A percentile compares a stretch with the other conserved stretches of the same genome.
These are phyloP conservation scores for Bubo scandiacus DNA, from an alignment of 2,113 vertebrate genomes.

Conservation along the genomic window DNA sequence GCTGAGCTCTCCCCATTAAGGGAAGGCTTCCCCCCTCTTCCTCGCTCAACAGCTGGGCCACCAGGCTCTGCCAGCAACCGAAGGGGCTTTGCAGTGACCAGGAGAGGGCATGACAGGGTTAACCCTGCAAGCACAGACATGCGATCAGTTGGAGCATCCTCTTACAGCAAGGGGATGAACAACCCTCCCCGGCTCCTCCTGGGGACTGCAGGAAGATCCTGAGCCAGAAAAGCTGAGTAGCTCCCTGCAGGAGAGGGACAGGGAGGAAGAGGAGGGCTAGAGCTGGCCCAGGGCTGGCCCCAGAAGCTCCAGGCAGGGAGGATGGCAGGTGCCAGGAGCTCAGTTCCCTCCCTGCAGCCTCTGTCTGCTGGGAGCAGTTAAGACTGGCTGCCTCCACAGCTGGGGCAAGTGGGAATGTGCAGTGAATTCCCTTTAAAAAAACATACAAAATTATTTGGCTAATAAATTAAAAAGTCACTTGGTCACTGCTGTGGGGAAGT, in stretches of 20 bases:
- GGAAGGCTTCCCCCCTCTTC: not conserved
- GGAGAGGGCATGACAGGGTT: not conserved
- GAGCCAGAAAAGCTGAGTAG: not conserved
- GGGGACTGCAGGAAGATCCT: not conserved
- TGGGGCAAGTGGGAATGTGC: not conserved
- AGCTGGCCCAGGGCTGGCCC: not conserved
- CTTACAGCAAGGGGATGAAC: not conserved
- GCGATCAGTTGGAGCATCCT: not conserved
- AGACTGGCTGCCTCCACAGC: not conserved
- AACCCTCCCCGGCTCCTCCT: not conserved
- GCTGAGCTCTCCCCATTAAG: not conserved
- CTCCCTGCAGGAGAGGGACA: not conserved
- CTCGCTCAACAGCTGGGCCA: not conserved
- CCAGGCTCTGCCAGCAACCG: not conserved
- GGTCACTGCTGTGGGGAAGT: not conserved
- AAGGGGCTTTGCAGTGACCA: not conserved
- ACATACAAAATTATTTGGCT: not conserved
- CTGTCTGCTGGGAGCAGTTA: not conserved
- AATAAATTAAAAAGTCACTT: slow-evolving; percentile 54
- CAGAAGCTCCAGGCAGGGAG: not conserved
- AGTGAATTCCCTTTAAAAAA: not conserved
- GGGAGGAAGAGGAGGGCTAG: not conserved
- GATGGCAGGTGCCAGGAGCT: not conserved
- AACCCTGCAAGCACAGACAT: not conserved
- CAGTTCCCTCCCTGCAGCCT: not conserved